phyloP scores from a whole-genome alignment of 2,888 invertebrate species.

The Caenorhabditis virilis region DNA sequence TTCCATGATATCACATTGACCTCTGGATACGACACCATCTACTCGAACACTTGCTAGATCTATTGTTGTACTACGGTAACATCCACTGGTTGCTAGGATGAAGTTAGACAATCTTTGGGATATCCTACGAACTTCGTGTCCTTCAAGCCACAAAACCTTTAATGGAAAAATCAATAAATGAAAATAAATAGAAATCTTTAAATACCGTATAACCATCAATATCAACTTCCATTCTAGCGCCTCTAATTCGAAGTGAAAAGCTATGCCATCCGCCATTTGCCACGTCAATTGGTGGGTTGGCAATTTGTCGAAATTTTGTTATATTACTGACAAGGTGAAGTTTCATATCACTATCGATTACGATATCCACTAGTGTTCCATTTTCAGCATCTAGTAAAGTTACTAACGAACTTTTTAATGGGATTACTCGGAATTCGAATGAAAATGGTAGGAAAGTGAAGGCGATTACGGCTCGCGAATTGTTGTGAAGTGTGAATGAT shows the following conservation, averaged over 20 bases:
- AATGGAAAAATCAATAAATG: too few species aligned
- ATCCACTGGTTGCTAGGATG: constrained; percentile 53
- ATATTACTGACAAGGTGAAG: constrained; percentile 52
- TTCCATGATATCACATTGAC: constrained; percentile 51
- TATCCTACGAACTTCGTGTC: constrained; percentile 51
- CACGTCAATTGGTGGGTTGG: constrained; percentile 57
- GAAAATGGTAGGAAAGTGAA: constrained; percentile 66
- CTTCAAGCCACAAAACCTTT: constrained; percentile 65
- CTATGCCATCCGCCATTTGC: constrained; percentile 63
- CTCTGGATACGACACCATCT: constrained; percentile 50
- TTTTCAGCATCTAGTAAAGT: constrained; percentile 57
- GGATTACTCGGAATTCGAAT: constrained; percentile 62
- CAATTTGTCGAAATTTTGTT: constrained; percentile 57
- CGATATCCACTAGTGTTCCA: constrained; percentile 53
- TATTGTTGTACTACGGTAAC: constrained; percentile 63
- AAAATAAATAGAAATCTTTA: too few species aligned
- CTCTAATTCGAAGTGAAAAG: constrained; percentile 60
- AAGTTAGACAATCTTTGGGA: constrained; percentile 55
- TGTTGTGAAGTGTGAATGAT: constrained; percentile 54
- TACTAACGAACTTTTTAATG: constrained; percentile 39
- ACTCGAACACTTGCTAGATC: constrained; percentile 54
- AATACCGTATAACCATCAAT: constrained; percentile 61
- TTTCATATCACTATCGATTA: constrained; percentile 41
- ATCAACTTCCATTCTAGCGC: constrained; percentile 64
- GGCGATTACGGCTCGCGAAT: constrained; percentile 51